Evolutionary conservation across 2,888 invertebrate genomes (phyloP), one percentile per base, ranked within the genome.

Genomic region (Stenodema calcarata): DNA sequence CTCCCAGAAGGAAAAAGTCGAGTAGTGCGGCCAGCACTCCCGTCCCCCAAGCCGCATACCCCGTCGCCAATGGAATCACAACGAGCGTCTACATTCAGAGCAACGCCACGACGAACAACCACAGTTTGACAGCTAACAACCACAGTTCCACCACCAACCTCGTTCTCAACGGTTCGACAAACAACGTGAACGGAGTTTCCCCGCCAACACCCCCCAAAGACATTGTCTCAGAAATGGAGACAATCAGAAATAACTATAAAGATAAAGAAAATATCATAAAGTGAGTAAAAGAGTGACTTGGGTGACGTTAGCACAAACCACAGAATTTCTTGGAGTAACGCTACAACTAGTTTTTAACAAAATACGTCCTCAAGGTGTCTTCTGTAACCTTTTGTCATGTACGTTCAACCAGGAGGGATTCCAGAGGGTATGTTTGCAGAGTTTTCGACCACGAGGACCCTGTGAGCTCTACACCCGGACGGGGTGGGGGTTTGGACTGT

Each of bases 251-350:
- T 80, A 95, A 95, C 0, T 92, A 96, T 50, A 93, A 94, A 70
- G 96, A 96, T 91, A 96, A 96, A 90, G 96, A 96, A 90, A 94
- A 95, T 79, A 94, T 96, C 86, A 96, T 96, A 0, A 84, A 84
- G 84, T 84, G 28, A 84, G 82, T 12, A 0, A 0, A 6, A 35
- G 35, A 35, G 35, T 35, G 35, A 4, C 4, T 35, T 4, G 35
- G 35, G 35, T 4, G 35, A 4, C 35, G n/a, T 4, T 23, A 54
- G n/a, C 2, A 54, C n/a, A 9, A 70, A n/a, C n/a, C n/a, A n/a
- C n/a, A n/a, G n/a, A n/a, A n/a, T n/a, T n/a, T n/a, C n/a, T n/a
- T n/a, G n/a, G n/a, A n/a, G n/a, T n/a, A n/a, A n/a, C n/a, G n/a
- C n/a, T n/a, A n/a, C n/a, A n/a, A n/a, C n/a, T n/a, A n/a, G n/a